Evolutionary conservation across 2,113 vertebrate genomes (phyloP), one percentile per base, ranked within the genome.

Genomic region (Regulus satrapa): DNA sequence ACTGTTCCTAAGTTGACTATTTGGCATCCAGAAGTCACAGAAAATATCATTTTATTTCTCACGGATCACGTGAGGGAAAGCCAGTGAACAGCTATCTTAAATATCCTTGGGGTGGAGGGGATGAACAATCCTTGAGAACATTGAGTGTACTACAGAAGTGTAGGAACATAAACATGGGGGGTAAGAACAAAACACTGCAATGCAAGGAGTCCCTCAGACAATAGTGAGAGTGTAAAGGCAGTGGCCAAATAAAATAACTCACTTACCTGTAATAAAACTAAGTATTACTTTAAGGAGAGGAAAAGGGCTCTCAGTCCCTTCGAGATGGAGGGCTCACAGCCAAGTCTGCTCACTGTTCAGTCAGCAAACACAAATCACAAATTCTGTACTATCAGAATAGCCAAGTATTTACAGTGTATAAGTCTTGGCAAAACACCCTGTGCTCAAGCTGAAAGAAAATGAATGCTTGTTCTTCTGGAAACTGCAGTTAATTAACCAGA

Each of bases 31-130:
- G 51, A 82, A 48, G 7, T 48, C 45, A 59, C 12, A 72, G 32
- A 67, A 80, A 76, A 59, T 23, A 12, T 61, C 0, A 1, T 25
- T 91, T 89, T 49, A 34, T 54, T 80, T 92, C 11, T 58, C 32
- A 79, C 46, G 1, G 59, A 55, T 38, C 14, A 20, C 7, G 13
- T 43, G n/a, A 59, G 13, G 0, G 0, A 83, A 71, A 79, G 9
- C 10, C 9, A 67, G 19, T 19, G 8, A 67, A 36, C 36, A 18
- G 5, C 14, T 49, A 1, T 28, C 23, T 62, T 40, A 24, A 52
- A 43, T 11, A 72, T 11, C 25, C 10, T 79, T 59, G 26, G 14
- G 14, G 7, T 26, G 18, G 20, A 73, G 12, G 5, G 11, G 19
- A 78, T n/a, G 38, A 72, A 14, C 8, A 8, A 15, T 18, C 18